Evolutionary conservation across 30 jellyfish, hydroid and myxozoan genomes (phyloP).

Genomic region (Aurelia sp.): DNA sequence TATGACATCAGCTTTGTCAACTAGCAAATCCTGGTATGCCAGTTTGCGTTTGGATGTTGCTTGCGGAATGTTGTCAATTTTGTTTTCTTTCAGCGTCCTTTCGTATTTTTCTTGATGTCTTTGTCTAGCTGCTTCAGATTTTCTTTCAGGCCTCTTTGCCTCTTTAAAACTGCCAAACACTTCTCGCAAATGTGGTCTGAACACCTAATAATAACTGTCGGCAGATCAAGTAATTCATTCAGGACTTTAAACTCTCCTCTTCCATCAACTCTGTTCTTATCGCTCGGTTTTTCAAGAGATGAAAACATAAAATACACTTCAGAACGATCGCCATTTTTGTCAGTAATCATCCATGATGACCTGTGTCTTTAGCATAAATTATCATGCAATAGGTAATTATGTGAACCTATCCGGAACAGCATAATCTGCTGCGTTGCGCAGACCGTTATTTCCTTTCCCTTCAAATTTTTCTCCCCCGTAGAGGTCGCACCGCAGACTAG

Average conservation of each 20-base stretch:
- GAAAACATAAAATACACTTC: not conserved
- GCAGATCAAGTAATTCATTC: not conserved
- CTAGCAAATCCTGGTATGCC: too few species aligned
- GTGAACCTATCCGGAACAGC: not conserved
- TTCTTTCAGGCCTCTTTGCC: not conserved
- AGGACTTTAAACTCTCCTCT: not conserved
- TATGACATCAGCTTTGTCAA: too few species aligned
- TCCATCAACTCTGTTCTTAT: constrained; percentile 7
- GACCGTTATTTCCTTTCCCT: constrained; percentile 2
- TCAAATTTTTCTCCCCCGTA: too few species aligned
- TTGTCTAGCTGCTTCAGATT: too few species aligned
- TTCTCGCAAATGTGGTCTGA: constrained; percentile 2
- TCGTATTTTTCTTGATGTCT: too few species aligned
- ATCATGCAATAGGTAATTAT: not conserved
- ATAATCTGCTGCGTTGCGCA: not conserved
- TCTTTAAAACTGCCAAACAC: not conserved
- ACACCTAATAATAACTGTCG: not conserved
- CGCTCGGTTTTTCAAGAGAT: constrained; percentile 10
- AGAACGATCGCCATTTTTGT: constrained; percentile 13
- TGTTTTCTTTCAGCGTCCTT: too few species aligned
- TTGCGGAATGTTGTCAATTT: too few species aligned
- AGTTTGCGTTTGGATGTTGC: too few species aligned
- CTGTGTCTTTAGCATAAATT: constrained; percentile 1
- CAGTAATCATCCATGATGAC: not conserved
- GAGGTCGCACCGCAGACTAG: constrained; percentile 9